Conservation (phyloP, 2,888 invertebrate species). For the Mythimna ferrago region DNA sequence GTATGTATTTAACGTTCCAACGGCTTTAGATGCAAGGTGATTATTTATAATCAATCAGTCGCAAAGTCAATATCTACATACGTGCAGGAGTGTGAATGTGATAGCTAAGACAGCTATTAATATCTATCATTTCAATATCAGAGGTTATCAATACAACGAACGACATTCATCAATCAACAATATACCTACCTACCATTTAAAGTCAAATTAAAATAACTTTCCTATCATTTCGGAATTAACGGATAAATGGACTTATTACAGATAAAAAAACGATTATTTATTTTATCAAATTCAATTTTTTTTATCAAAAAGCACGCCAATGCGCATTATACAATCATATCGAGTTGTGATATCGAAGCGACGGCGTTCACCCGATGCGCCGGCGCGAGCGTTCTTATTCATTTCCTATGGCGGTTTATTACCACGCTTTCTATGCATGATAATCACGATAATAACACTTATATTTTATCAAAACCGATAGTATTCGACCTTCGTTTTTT, state of each 20-base stretch:
- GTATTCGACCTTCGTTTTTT: neutral
- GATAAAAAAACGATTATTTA: slow-evolving; percentile 36
- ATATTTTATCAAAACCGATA: neutral
- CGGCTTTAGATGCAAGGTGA: slow-evolving; percentile 23
- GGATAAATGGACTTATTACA: slow-evolving; percentile 31
- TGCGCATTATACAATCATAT: slow-evolving; percentile 19
- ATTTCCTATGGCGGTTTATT: slow-evolving; percentile 33
- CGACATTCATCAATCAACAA: slow-evolving; percentile 17
- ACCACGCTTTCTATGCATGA: slow-evolving; percentile 50
- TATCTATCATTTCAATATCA: slow-evolving; percentile 19
- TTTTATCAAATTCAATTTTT: slow-evolving; percentile 41
- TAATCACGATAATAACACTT: slow-evolving; percentile 43
- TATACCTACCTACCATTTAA: neutral
- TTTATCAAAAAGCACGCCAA: slow-evolving; percentile 39
- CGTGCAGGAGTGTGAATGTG: neutral
- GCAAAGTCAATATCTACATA: neutral
- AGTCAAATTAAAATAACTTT: slow-evolving; percentile 33
- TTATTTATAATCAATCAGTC: neutral
- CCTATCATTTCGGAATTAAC: slow-evolving; percentile 27
- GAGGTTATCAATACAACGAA: slow-evolving; percentile 20
- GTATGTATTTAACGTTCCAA: neutral
- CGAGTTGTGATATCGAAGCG: slow-evolving; percentile 35
- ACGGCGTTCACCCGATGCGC: slow-evolving; percentile 42
- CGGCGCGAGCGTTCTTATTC: slow-evolving; percentile 24
- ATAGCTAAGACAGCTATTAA: slow-evolving; percentile 3